Conservation (phyloP, 1,140 invertebrate species). For the Eurytemora carolleeae region DNA sequence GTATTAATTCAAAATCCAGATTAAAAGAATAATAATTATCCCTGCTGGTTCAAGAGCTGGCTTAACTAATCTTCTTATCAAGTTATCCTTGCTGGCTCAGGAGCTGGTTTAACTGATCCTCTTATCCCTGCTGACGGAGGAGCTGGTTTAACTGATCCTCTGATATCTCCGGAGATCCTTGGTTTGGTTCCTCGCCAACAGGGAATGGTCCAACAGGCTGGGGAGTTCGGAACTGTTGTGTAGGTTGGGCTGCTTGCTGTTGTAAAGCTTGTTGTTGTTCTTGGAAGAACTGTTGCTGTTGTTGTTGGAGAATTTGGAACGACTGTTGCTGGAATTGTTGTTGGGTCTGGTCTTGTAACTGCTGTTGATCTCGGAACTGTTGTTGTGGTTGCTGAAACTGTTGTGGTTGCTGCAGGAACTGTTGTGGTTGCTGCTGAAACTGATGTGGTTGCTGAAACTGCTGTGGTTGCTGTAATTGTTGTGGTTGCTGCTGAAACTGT, state of each 20-base stretch:
- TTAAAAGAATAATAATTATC: too few species aligned
- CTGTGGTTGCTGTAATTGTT: slow-evolving; percentile 1
- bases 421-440: not conserved
- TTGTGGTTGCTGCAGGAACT: slow-evolving; percentile 1
- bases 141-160: too few species aligned
- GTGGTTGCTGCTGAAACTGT: slow-evolving; percentile 5
- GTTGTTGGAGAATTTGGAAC: not conserved
- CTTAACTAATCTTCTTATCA: too few species aligned
- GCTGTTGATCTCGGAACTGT: slow-evolving; percentile 3
- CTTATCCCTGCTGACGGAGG: too few species aligned
- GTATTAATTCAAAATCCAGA: too few species aligned
- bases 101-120: too few species aligned
- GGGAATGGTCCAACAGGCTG: not conserved
- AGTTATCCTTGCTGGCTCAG: too few species aligned
- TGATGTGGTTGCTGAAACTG: slow-evolving; percentile 14
- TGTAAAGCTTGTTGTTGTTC: slow-evolving; percentile 1
- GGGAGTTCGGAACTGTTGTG: not conserved
- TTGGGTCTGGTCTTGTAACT: too few species aligned
- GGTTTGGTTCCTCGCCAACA: too few species aligned
- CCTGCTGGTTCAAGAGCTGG: too few species aligned
- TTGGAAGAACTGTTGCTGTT: not conserved
- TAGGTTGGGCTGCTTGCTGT: not conserved
- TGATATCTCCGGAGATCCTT: too few species aligned
- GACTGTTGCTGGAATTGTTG: too few species aligned
- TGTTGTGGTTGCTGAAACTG: slow-evolving; percentile 1